Conservation (phyloP, 2,113 vertebrate species). For the Camelus bactrianus region DNA sequence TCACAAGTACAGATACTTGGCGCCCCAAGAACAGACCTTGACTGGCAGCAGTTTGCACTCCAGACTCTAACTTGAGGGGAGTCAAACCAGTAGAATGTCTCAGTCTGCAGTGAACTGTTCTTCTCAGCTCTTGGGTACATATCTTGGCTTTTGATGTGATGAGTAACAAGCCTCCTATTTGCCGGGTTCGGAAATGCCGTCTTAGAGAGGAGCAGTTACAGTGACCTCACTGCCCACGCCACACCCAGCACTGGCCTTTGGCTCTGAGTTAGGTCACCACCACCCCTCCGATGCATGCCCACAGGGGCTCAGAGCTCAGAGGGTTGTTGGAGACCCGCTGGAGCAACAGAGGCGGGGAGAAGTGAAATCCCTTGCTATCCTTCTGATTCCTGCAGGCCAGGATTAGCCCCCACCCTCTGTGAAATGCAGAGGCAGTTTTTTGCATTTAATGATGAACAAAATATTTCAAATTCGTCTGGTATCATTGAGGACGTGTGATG, state of each 20-base stretch:
- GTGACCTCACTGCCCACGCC: accelerated
- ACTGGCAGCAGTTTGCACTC: not conserved
- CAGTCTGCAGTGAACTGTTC: not conserved
- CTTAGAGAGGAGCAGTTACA: not conserved
- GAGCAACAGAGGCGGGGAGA: not conserved
- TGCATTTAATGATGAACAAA: constrained; percentile 24
- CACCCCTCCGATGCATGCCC: not conserved
- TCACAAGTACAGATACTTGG: not conserved
- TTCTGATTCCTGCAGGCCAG: not conserved
- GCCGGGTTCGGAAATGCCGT: not conserved
- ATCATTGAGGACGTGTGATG: not conserved
- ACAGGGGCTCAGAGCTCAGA: not conserved
- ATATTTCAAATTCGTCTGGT: not conserved
- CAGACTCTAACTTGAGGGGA: not conserved
- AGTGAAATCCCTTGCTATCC: not conserved
- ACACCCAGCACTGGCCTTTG: not conserved
- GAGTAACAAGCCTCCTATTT: not conserved
- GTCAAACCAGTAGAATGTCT: not conserved
- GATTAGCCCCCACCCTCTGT: not conserved
- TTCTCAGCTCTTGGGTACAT: not conserved
- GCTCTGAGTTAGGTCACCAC: not conserved
- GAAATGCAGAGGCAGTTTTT: not conserved
- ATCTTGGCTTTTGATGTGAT: not conserved
- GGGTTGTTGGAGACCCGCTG: not conserved
- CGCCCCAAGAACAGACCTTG: not conserved